Conservation (phyloP, 2,888 invertebrate genomes). For the Melieria crassipennis region DNA sequence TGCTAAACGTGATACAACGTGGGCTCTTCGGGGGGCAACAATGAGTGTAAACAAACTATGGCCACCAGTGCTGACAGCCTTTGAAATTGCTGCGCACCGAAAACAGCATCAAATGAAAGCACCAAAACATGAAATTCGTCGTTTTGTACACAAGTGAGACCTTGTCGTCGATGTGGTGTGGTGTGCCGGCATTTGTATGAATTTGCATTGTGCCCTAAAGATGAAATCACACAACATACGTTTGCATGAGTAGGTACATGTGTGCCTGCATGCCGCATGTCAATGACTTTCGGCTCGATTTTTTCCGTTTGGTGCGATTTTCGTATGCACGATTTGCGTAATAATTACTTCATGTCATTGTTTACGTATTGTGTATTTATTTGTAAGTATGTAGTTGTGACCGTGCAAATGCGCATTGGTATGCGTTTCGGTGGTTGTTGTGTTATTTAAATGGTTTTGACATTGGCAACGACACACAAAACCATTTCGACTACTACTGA, state of each 20-base stretch:
- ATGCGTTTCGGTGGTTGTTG: slow-evolving; percentile 9
- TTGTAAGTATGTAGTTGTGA: background rate
- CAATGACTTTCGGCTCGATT: slow-evolving; percentile 37
- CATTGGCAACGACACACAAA: slow-evolving; percentile 31
- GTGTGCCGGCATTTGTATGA: background rate
- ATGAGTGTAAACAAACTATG: too few species aligned
- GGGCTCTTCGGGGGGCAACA: too few species aligned
- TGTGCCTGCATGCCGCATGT: slow-evolving; percentile 31
- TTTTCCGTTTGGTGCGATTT: slow-evolving; percentile 24
- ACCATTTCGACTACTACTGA: background rate
- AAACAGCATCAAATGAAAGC: too few species aligned
- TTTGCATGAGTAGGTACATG: background rate
- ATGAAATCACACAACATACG: background rate
- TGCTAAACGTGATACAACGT: too few species aligned
- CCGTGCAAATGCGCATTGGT: background rate
- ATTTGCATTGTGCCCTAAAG: background rate
- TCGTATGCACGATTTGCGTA: slow-evolving; percentile 38
- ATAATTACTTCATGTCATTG: slow-evolving; percentile 34
- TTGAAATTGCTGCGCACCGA: too few species aligned
- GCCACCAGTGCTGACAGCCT: too few species aligned
- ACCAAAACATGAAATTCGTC: too few species aligned
- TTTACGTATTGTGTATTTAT: background rate
- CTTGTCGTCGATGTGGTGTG: too few species aligned
- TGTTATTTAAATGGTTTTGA: slow-evolving; percentile 32
- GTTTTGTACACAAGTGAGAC: too few species aligned